Evolutionary conservation across 2,113 vertebrate genomes (phyloP), one percentile per base, ranked within the genome.

Genomic region (Casuarius casuarius): DNA sequence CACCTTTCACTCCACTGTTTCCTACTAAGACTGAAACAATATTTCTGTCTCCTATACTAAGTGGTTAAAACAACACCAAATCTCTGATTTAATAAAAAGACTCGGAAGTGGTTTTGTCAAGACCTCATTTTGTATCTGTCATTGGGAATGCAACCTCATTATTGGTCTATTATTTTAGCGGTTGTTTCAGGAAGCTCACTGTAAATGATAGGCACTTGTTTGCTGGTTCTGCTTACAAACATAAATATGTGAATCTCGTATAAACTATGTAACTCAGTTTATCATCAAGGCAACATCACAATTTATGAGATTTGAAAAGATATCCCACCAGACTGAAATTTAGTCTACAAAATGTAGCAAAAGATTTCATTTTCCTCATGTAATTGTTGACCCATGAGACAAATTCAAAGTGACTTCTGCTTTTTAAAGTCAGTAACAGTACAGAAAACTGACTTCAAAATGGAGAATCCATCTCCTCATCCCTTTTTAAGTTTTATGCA

Each of bases 171-270:
- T 72, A 65, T 76, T 92, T 18, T 20, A 54, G 38, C 46, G n/a
- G 31, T 84, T 95, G 42, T 84, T 97, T 94, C 65, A 71, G 89
- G 96, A 96, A 91, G 84, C 38, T 67, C 89, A 54, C 71, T 72
- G 77, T 79, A 80, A 92, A 84, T 74, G 67, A 56, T 67, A 71
- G 81, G 42, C 48, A 94, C 90, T 82, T 72, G 26, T 91, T 94
- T 94, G 61, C 87, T 86, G 48, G 33, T 35, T 46, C 5, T 84
- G 90, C 52, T 78, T 78, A 7, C 48, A 61, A 20, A 18, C 54
- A 77, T 87, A 86, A 89, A 40, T 92, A 76, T 73, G 78, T 87
- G 74, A 38, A 89, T 77, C 72, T 70, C 40, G 48, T 8, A 26
- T 88, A 92, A 81, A 33, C 40, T 71, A 75, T 80, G 67, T 59